Evolutionary conservation across 2,113 vertebrate genomes (phyloP), one percentile per base, ranked within the genome.

Genomic region (Girardinichthys multiradiatus): DNA sequence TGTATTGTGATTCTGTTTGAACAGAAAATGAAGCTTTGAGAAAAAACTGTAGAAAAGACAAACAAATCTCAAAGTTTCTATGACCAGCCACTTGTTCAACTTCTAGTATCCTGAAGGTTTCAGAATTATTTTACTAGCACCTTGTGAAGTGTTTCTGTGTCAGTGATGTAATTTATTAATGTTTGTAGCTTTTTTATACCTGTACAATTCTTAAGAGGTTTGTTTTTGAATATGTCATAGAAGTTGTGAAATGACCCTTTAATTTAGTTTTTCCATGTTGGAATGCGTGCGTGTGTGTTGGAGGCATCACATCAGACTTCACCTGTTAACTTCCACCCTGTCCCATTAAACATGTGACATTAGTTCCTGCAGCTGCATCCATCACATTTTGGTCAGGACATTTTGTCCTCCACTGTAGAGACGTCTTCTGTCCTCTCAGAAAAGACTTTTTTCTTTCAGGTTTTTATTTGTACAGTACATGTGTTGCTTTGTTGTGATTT

Each of bases 131-230:
- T 98, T 97, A 97, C 95, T 98, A 97, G 96, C 97, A 98, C 97
- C 96, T 98, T 97, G 98, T 99, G 97, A 96, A 96, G 97, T 99
- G 96, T 98, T 96, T 96, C 90, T 96, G 97, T 98, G 97, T 98
- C 97, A 94, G 97, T 98, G 93, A 97, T 96, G 97, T 99, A 98
- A 99, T 99, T 99, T 99, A 99, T 99, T 99, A 96, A 99, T 98
- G 97, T 99, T 99, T 98, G 97, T 99, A 98, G 97, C 96, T 97
- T 98, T 90, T 99, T 99, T 99, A 98, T 98, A 99, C 98, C 96
- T 98, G 96, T 98, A 98, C 95, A 97, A 98, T 98, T 98, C 97
- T 96, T 95, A 97, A 96, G 95, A 95, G 94, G 93, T 96, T 82
- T 95, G 95, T 96, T 98, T 97, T 96, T 93, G 95, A 93, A 95